Evolutionary conservation across 2,888 invertebrate genomes (phyloP), one percentile per base, ranked within the genome.

Genomic region (Drosophila pseudotalamancana): DNA sequence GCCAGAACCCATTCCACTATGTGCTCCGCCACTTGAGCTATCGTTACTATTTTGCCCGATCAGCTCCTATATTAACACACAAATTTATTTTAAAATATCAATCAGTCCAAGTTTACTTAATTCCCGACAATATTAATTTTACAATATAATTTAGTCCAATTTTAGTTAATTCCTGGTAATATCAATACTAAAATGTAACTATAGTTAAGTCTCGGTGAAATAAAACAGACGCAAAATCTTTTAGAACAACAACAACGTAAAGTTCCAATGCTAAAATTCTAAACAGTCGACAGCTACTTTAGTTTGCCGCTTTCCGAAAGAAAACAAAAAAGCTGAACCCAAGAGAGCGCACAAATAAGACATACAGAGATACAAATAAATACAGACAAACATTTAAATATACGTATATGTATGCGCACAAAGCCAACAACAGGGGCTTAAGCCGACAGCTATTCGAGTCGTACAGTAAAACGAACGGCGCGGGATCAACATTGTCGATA

Each of bases 31-130:
- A 91, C 96, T 96, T 90, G 95, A 95, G 92, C 95, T 96, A 92
- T 96, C 96, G 94, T 96, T 96, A 93, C 95, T 96, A 92, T 96
- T 96, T 92, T 95, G 95, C 89, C 95, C 95, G 92, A 95, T 95
- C 93, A 96, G 93, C 94, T 97, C 97, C 97, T 97, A 77, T 6
- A 90, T 81, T 64, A 40, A 48, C 21, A 51, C 27, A 14, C 35
- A 54, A 27, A 27, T 11, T 6, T 3, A 1, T 11, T 5, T 45
- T 19, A 16, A 1, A 1, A 42, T 14, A 25, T n/a, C 12, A 14
- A 39, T 39, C 12, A 4, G 9, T 14, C 1, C 0, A 19, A n/a
- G 8, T 12, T 39, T 6, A 1, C 1, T 31, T 31, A 31, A 2
- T 6, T 12, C 6, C 6, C 12, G 12, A 8, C 12, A 23, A 23